Evolutionary conservation across 2,797 vertebrate genomes (phyloP), one percentile per base, ranked within the genome.

Genomic region (Rhodeus uyekii): DNA sequence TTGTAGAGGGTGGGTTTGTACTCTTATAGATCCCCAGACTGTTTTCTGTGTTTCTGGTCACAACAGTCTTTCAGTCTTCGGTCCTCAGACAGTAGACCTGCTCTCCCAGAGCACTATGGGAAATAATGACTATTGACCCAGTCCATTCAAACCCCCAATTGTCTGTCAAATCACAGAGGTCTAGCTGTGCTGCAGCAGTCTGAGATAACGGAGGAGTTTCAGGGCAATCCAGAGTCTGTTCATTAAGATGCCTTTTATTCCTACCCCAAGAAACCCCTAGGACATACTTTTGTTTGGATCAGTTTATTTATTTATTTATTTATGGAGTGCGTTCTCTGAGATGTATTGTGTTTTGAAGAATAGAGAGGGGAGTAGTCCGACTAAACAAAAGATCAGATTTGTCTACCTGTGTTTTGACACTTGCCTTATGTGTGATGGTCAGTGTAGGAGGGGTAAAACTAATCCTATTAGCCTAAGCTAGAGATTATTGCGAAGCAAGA

Each of bases 401-500:
- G 10, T 72, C 12, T 48, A 58, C 77, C 34, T 88, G 58, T 87
- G 85, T 90, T 90, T 87, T 90, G 87, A 92, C 91, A 90, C 88
- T 86, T 92, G 88, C 88, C 67, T 92, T 64, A 82, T 68, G 76
- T 64, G 82, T 78, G 46, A 76, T 5, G 55, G 78, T 72, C 46
- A 44, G 46, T 36, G 73, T 86, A 69, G 61, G 60, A 63, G 39
- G 60, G 85, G 83, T 86, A 75, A 87, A 80, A 87, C 87, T 87
- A 95, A 96, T 95, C 95, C 94, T 94, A 94, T 96, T 95, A 95
- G 81, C 87, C 87, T 94, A 93, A 95, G 88, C 90, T 90, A 78
- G 2, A 93, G 94, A 93, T 95, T 94, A 95, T 90, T 83, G 83
- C 91, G 94, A 91, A 92, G 93, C 90, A 92, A 91, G 90, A 89